Percentiles rank a stretch among this genome's conserved stretches.
Evolutionary conservation across 2,113 vertebrate genomes (phyloP).

Genomic region (Ailuropoda melanoleuca): DNA sequence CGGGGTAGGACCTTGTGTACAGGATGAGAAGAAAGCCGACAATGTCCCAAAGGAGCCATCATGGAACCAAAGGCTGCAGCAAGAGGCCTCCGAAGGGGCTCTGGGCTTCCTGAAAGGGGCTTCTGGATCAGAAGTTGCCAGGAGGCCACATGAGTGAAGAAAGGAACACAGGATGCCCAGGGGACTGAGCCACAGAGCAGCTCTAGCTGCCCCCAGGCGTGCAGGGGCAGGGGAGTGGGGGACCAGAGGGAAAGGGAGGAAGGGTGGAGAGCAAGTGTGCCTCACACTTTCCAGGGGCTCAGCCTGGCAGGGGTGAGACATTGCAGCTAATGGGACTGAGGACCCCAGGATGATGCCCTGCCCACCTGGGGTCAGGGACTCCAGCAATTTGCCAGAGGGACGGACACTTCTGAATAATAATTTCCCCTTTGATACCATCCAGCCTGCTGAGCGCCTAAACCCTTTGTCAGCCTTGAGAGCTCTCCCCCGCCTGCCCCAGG

Average conservation of each 20-base stretch:
- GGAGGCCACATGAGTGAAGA: neutral
- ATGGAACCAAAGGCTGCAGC: too few relatives aligned
- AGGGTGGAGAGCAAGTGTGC: neutral
- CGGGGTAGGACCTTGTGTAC: neutral
- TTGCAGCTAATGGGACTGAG: neutral
- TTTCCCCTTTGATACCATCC: neutral
- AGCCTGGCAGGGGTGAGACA: neutral
- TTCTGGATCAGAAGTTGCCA: neutral
- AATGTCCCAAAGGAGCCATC: neutral
- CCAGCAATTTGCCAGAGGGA: neutral
- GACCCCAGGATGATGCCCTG: neutral
- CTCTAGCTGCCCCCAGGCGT: neutral
- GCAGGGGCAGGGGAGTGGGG: neutral
- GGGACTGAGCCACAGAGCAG: neutral
- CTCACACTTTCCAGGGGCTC: neutral
- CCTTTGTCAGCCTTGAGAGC: neutral
- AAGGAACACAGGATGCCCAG: neutral
- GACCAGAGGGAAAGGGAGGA: neutral
- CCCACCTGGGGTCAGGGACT: neutral
- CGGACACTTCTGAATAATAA: neutral
- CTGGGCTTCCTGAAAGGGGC: neutral
- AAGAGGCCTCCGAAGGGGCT: neutral
- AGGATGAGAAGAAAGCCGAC: neutral
- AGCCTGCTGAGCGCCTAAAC: too few relatives aligned
- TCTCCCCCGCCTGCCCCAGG: neutral